Evolutionary conservation across 1,140 invertebrate species (phyloP).

Genomic region (Bemisia tabaci): DNA sequence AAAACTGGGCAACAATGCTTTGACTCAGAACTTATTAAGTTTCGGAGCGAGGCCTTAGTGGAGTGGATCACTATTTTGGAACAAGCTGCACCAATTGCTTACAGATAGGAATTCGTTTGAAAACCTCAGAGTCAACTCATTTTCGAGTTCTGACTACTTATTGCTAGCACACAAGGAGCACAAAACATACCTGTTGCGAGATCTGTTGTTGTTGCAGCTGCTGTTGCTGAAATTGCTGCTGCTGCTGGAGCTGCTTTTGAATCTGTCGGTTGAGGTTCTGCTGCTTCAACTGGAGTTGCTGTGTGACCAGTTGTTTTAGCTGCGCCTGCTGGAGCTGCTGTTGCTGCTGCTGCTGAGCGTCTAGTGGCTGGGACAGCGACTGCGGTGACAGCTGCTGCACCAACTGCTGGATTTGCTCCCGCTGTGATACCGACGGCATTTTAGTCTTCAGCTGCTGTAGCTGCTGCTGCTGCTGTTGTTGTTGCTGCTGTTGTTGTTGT

Average conservation of each 20-base stretch:
- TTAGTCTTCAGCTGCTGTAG: conserved; percentile 20
- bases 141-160: no score
- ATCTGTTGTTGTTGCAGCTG: neutral
- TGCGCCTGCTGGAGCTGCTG: conserved; percentile 1
- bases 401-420: no score
- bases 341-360: neutral
- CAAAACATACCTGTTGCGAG: no score
- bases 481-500: conserved; percentile 21
- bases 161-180: no score
- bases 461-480: conserved; percentile 21
- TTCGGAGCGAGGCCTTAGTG: no score
- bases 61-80: no score
- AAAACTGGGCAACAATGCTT: no score
- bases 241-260: neutral
- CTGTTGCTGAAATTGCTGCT: neutral
- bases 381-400: neutral
- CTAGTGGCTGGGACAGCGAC: neutral
- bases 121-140: no score
- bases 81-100: no score
- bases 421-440: neutral
- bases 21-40: no score
- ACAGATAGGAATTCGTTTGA: no score
- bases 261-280: neutral
- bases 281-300: neutral
- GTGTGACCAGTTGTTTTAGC: conserved; percentile 1